These are phyloP conservation scores for Thermophis baileyi DNA, from an alignment of 2,113 vertebrate genomes.

Conservation along the genomic window DNA sequence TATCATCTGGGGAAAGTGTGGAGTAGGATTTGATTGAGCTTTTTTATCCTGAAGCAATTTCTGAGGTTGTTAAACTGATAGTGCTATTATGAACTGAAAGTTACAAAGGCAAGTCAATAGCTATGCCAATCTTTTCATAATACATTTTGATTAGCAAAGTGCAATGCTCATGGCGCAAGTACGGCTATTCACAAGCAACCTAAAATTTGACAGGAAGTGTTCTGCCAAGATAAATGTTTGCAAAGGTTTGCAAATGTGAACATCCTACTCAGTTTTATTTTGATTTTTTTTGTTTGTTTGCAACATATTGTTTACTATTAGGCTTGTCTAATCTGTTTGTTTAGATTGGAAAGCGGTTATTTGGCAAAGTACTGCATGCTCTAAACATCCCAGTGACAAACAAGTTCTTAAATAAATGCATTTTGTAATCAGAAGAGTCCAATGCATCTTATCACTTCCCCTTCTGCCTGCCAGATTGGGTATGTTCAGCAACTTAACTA, in stretches of 20 bases:
- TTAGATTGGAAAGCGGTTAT: constrained; percentile 58
- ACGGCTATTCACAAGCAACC: neutral
- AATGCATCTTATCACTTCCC: constrained; percentile 42
- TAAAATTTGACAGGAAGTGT: neutral
- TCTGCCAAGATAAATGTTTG: neutral
- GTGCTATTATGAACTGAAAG: constrained; percentile 17
- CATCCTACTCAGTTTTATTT: constrained; percentile 37
- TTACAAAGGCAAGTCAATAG: neutral
- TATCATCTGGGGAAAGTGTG: neutral
- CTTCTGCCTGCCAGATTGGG: constrained; percentile 47
- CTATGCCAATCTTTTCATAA: constrained; percentile 42
- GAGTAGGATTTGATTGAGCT: constrained; percentile 11
- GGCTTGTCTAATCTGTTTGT: constrained; percentile 61
- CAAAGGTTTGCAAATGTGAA: constrained; percentile 30
- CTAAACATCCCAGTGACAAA: constrained; percentile 63
- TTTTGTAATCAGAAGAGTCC: constrained; percentile 67
- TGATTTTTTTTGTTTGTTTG: constrained; percentile 19
- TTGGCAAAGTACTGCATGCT: constrained; percentile 55
- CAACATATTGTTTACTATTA: constrained; percentile 60
- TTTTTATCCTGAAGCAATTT: constrained; percentile 41
- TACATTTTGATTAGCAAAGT: constrained; percentile 42
- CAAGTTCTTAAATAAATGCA: constrained; percentile 69
- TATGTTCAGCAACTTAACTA: neutral
- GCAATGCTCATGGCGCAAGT: constrained; percentile 26
- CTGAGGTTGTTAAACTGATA: constrained; percentile 45